These are phyloP conservation scores for Corvus moneduloides DNA, from an alignment of 2,113 vertebrate species.

Conservation along the genomic window DNA sequence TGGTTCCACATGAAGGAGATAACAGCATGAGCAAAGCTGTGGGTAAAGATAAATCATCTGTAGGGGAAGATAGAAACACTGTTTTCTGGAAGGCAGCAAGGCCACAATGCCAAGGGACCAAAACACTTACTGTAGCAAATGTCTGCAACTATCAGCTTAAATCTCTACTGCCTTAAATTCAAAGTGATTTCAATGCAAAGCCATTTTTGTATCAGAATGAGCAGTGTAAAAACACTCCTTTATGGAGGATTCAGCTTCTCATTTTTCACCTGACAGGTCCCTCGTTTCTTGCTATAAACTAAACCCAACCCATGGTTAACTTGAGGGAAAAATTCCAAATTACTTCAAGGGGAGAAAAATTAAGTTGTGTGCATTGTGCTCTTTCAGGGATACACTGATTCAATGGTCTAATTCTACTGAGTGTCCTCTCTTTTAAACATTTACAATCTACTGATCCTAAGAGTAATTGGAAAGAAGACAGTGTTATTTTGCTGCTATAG, in stretches of 20 bases:
- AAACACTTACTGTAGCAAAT: background rate
- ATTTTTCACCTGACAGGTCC: background rate
- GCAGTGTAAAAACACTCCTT: background rate
- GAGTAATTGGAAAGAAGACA: background rate
- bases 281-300: background rate
- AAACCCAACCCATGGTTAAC: background rate
- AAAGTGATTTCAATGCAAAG: background rate
- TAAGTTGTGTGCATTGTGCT: background rate
- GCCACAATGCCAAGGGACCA: background rate
- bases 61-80: background rate
- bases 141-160: background rate
- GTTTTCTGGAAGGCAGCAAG: slow-evolving; percentile 1
- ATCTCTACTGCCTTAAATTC: slow-evolving; percentile 4
- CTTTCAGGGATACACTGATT: background rate
- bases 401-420: background rate
- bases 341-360: background rate
- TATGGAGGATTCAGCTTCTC: background rate
- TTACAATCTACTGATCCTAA: background rate
- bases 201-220: background rate
- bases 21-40: slow-evolving; percentile 35
- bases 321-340: background rate
- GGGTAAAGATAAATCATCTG: slow-evolving; percentile 36
- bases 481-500: background rate
- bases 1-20: slow-evolving; percentile 24
- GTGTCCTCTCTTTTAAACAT: background rate